phyloP scores from a whole-genome alignment of 1,140 invertebrate genomes.

The Wiebesia pumilae region DNA sequence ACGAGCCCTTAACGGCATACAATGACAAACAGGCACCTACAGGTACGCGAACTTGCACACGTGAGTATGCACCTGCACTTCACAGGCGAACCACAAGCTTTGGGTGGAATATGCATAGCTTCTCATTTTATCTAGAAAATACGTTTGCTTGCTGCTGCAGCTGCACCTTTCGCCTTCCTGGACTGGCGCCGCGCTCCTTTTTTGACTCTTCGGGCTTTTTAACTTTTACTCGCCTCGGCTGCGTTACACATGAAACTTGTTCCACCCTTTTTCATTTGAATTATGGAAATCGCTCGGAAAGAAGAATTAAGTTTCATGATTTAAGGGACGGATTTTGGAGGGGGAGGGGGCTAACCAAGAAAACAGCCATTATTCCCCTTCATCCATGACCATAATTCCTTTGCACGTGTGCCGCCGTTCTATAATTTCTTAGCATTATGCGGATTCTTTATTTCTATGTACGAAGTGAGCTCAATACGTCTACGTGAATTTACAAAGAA shows the following conservation, averaged over 20 bases:
- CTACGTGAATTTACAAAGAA: not conserved
- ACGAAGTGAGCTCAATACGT: not conserved
- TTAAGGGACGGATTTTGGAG: constrained; percentile 37
- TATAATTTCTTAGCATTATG: constrained; percentile 15
- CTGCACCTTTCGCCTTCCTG: not conserved
- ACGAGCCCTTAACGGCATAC: not conserved
- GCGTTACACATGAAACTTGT: constrained; percentile 20
- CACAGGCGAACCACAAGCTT: not conserved
- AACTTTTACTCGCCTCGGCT: constrained; percentile 26
- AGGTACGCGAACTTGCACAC: no score
- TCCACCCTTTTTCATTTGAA: constrained; percentile 40
- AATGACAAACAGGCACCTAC: not conserved
- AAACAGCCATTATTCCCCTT: constrained; percentile 36
- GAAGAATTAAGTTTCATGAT: constrained; percentile 48
- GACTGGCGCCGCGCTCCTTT: not conserved
- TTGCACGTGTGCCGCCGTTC: constrained; percentile 19
- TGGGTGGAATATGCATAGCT: constrained; percentile 28
- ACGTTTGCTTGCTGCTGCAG: constrained; percentile 19
- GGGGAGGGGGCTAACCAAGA: not conserved
- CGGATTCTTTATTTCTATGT: constrained; percentile 1
- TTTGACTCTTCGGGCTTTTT: constrained; percentile 23
- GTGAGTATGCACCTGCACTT: not conserved
- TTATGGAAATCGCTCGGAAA: constrained; percentile 47
- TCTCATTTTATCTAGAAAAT: constrained; percentile 29
- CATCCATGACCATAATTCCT: constrained; percentile 24